Evolutionary conservation across 2,113 vertebrate species (phyloP).

Genomic region (Callocephalon fimbriatum): DNA sequence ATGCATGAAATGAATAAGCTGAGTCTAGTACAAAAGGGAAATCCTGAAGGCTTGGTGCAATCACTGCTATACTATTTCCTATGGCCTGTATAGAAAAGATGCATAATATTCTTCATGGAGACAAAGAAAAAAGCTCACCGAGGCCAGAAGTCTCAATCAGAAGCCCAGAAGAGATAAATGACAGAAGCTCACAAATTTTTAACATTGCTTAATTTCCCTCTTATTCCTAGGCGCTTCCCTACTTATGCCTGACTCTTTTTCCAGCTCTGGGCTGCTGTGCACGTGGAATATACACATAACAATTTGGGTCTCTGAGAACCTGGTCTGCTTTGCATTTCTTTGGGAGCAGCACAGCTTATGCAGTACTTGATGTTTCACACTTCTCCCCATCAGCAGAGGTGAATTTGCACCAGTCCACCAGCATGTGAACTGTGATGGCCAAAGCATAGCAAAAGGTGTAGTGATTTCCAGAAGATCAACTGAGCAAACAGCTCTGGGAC

Average conservation of each 20-base stretch:
- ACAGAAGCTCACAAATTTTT: background rate
- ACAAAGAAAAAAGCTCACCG: conserved; percentile 43
- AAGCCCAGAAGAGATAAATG: conserved; percentile 45
- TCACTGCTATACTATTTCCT: conserved; percentile 57
- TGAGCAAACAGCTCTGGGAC: background rate
- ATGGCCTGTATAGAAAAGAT: conserved; percentile 48
- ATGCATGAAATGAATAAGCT: conserved; percentile 58
- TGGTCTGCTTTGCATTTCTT: background rate
- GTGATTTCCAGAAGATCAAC: background rate
- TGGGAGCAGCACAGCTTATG: background rate
- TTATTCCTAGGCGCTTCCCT: background rate
- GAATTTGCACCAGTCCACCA: background rate
- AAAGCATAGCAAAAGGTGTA: background rate
- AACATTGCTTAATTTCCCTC: background rate
- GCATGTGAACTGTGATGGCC: background rate
- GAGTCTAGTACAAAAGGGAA: conserved; percentile 53
- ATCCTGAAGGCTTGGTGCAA: conserved; percentile 58
- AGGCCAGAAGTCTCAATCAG: conserved; percentile 61
- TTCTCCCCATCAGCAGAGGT: background rate
- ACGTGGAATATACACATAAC: background rate
- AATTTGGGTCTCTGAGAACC: background rate
- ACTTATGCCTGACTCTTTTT: background rate
- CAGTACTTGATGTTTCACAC: conserved; percentile 2
- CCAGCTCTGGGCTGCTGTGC: background rate
- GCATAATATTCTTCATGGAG: conserved; percentile 56